Evolutionary conservation across 1,140 invertebrate species (phyloP), one percentile per base, ranked within the genome.

Genomic region (Holotrichia oblita): DNA sequence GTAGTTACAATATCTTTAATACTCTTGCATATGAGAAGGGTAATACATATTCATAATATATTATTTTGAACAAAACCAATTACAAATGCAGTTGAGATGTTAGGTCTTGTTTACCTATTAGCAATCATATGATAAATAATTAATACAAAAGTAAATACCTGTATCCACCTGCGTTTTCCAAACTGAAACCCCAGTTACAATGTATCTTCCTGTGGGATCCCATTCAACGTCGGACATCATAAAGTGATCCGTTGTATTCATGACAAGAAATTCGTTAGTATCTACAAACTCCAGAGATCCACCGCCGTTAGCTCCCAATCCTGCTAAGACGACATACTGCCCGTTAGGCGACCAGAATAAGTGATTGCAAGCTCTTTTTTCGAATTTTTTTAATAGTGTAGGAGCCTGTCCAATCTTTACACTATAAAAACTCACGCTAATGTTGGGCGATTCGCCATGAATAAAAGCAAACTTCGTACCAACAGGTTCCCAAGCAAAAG

Each of bases 121-220:
- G n/a, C n/a, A n/a, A n/a, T n/a, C n/a, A n/a, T n/a, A n/a, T n/a
- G n/a, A n/a, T n/a, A n/a, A n/a, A n/a, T n/a, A n/a, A n/a, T n/a
- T n/a, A n/a, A n/a, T n/a, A n/a, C n/a, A n/a, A n/a, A n/a, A n/a
- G n/a, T n/a, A n/a, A n/a, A n/a, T 79, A 83, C 85, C 93, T 83
- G 97, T 98, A 88, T 99, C 98, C 69, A 96, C 97, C 88, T 98
- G 98, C 73, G 97, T 95, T 83, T 97, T 98, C 94, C 98, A 98
- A 78, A 93, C 95, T 1, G 97, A 98, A 8, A 99, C 97, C 6
- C 93, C 96, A 0, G 97, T 98, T 14, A 97, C 94, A 14, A 99
- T 97, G 87, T 99, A 99, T 84, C 98, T 91, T 17, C 98, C 98
- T 40, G 98, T 99, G 6, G 98, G 98, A 89, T 99, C 99, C 99